Evolutionary conservation across 2,888 invertebrate species (phyloP), one percentile per base, ranked within the genome.

Genomic region (Acleris cristana): DNA sequence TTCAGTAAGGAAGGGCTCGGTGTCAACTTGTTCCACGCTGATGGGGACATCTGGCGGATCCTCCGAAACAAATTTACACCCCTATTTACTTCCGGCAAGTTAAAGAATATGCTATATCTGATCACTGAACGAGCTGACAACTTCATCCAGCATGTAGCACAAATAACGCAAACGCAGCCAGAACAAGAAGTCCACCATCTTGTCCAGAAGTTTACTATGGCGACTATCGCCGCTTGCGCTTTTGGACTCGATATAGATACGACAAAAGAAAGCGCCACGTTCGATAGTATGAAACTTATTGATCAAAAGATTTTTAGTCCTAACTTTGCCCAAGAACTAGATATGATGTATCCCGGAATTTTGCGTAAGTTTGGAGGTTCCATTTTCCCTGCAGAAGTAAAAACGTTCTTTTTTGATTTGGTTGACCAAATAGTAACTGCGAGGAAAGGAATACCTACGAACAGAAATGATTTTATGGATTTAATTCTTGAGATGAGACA

Each of bases 101-200:
- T 87, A n/a, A 87, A 81, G 68, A 84, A 82, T 44, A 88, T 88
- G 87, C 74, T 84, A 21, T 72, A 81, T 69, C 62, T 88, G 23
- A 69, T 88, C 19, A 69, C 70, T 23, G 81, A 84, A 34, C 75
- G 79, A 3, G 80, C 75, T 18, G 77, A 87, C 7, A 69, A 72
- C 10, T 84, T 84, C 45, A 34, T 80, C 1, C 67, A 81, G 0
- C 74, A 81, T 52, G 12, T 86, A 0, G 68, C 71, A 1, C 56
- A 62, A 0, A 16, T 77, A 49, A 68, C 70, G 6, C 52, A 69
- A 1, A 68, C 71, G 3, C 49, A 74, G n/a, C 21, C 56, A 63
- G 52, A 66, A 53, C 56, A 56, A 44, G 58, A 65, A n/a, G 14
- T 65, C 0, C 26, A 53, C 30, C 18, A 30, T 18, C 51, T 65